Evolutionary conservation across 2,797 vertebrate genomes (phyloP).

Genomic region (Dryobates pubescens): DNA sequence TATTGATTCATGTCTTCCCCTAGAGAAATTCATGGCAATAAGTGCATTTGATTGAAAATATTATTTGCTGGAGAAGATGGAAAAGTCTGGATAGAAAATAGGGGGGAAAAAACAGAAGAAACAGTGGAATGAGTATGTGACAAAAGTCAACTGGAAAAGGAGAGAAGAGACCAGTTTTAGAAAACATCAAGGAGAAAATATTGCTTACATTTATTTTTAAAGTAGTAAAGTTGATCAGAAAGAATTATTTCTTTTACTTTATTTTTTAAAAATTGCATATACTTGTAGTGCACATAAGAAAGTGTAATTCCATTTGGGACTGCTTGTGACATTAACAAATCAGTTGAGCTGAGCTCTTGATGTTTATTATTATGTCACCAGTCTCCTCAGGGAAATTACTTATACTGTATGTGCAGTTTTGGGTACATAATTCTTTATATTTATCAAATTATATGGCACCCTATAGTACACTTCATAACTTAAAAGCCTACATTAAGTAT

Average conservation of each 20-base stretch:
- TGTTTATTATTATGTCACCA: conserved; percentile 51
- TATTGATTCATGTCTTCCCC: background rate
- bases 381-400: conserved; percentile 58
- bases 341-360: conserved; percentile 25
- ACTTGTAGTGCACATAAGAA: background rate
- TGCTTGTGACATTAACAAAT: conserved; percentile 57
- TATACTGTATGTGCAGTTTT: conserved; percentile 24
- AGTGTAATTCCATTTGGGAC: conserved; percentile 50
- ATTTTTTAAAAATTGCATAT: conserved; percentile 41
- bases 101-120: background rate
- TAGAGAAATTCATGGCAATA: conserved; percentile 8
- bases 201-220: conserved; percentile 42
- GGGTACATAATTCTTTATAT: conserved; percentile 51
- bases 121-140: background rate
- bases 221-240: background rate
- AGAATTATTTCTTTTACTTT: conserved; percentile 36
- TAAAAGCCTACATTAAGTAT: conserved; percentile 24
- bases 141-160: background rate
- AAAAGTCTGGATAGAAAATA: background rate
- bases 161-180: background rate
- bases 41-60: conserved; percentile 35
- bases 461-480: conserved; percentile 16
- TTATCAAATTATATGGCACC: conserved; percentile 60
- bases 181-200: conserved; percentile 3
- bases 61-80: background rate